Base-by-base conservation (phyloP, 1,140 invertebrate genomes). In the Oncopeltus fasciatus region DNA sequence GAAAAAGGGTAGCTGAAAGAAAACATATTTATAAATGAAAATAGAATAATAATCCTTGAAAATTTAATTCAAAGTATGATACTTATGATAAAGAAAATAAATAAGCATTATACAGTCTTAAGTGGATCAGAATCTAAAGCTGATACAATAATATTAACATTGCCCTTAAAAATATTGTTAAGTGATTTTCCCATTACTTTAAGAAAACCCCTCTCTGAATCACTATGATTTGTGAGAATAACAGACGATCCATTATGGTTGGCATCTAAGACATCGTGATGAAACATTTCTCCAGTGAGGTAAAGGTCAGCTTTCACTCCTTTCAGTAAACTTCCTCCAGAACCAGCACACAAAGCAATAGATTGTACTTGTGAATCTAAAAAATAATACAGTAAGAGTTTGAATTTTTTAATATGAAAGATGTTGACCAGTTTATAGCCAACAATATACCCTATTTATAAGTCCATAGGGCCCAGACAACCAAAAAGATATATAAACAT, bases 201-300 rank as follows among this genome's bases (percentile, higher is more conserved):
- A 0, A 98, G 74, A 74, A 85, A 98, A 14, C 92, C 92, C 61
- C 95, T 78, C 74, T 98, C 95, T 2, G 91, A 92, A 73, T 96
- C 91, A n/a, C 86, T 90, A 74, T 98, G 95, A 72, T 96, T 94
- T 65, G 88, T 90, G 18, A 98, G 74, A 67, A 98, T 88, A 0
- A 98, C 92, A 61, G 81, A 80, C 20, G 78, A 80, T 0, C 85
- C 84, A 63, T 76, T 78, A 68, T 92, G 87, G 20, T 82, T 80
- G 1, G 86, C 88, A 69, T 97, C 89, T n/a, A 97, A 75, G 0
- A 97, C 72, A 60, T 96, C 93, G 71, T 98, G 95, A 75, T 98
- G 95, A 3, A 87, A 81, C 93, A 98, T 96, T 78, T 98, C 95
- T 18, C 95, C 83, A 5, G 93, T 96, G 2, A 98, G 72, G 68